Evolutionary conservation across 2,888 invertebrate genomes (phyloP).

Genomic region (Chironomus tentans): DNA sequence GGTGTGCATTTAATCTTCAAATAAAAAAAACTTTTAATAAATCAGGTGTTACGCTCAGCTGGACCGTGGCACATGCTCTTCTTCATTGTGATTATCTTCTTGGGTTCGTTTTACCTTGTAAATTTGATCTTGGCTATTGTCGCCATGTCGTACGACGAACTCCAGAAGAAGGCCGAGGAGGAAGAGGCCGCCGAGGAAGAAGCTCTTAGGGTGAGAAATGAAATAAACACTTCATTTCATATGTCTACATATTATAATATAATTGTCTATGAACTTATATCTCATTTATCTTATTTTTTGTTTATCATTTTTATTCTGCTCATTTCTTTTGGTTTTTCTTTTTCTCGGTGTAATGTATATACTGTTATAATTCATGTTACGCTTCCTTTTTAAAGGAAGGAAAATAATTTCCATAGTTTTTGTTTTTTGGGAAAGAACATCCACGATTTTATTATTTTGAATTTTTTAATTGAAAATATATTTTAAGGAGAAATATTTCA

Average conservation of each 20-base stretch:
- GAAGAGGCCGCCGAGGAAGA: slow-evolving; percentile 93
- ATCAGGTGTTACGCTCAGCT: slow-evolving; percentile 80
- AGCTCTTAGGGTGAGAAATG: slow-evolving; percentile 64
- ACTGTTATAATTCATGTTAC: no score
- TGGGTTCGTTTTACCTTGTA: slow-evolving; percentile 97
- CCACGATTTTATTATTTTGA: no score
- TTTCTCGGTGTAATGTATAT: no score
- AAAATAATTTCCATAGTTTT: no score
- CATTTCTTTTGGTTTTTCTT: no score
- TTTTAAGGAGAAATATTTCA: no score
- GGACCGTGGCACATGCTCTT: slow-evolving; percentile 97
- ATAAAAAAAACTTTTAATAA: slow-evolving; percentile 18
- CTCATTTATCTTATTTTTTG: no score
- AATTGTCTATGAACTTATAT: no score
- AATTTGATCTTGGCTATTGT: slow-evolving; percentile 99
- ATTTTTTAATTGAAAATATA: no score
- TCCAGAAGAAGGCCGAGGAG: slow-evolving; percentile 95
- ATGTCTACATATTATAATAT: not conserved
- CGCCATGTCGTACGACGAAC: slow-evolving; percentile 98
- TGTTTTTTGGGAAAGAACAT: no score
- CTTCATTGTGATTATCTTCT: slow-evolving; percentile 97
- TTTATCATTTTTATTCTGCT: no score
- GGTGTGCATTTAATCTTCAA: slow-evolving; percentile 12
- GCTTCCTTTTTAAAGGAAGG: no score
- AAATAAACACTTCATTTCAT: slow-evolving; percentile 10